Evolutionary conservation across 2,113 vertebrate genomes (phyloP).

Genomic region (Bos taurus): ARS-UCD2.0 NC_037356.1:42908001-42908500

Average conservation of each 20-base stretch:
- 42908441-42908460: background rate
- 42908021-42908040: rapidly evolving
- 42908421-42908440: background rate
- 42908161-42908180: background rate
- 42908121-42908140: background rate
- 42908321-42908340: background rate
- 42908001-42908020: background rate
- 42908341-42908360: background rate
- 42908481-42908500: conserved; percentile 62
- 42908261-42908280: too few species aligned
- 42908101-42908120: rapidly evolving
- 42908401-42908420: background rate
- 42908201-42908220: background rate
- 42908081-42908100: background rate
- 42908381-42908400: rapidly evolving
- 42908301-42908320: background rate
- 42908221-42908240: background rate
- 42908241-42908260: background rate
- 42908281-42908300: background rate
- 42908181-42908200: background rate
- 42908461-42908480: background rate
- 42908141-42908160: background rate
- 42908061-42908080: background rate
- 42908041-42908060: background rate
- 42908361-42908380: rapidly evolving